Evolutionary conservation across 2,797 vertebrate species (phyloP), one percentile per base, ranked within the genome.

Genomic region (Limosa lapponica): DNA sequence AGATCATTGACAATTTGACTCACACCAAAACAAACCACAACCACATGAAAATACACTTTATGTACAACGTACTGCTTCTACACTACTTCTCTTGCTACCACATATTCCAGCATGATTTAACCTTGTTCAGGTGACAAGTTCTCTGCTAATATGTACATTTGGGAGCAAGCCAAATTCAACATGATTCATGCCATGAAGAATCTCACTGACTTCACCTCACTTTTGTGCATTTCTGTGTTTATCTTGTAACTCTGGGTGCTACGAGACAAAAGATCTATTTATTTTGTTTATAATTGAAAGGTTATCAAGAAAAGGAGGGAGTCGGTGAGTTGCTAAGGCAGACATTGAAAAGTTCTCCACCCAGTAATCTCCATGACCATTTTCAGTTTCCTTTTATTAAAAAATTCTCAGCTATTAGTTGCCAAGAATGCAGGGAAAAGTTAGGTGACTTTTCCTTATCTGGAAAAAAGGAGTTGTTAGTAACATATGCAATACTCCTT

Each of bases 201-300:
- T 78, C 81, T 90, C 82, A 61, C 62, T 90, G 81, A 89, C 74
- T 95, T 96, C 85, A 93, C 41, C 67, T 92, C 34, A 32, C 13
- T 89, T 61, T 7, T 73, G 23, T 49, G 43, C 75, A 93, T 39
- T 39, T 78, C 62, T 74, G 10, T 93, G 64, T 87, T 96, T 94
- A 23, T 32, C 49, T 77, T 90, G 37, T 44, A 85, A 25, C 58
- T 70, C 51, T 37, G 62, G 78, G 51, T 94, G 79, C 82, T 82
- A 77, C 0, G 6, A 96, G 48, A 96, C 92, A 94, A 95, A 93
- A 36, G 41, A 74, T 67, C n/a, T 83, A 71, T 91, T 96, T 87
- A 78, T 64, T 61, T 43, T 52, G 20, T 73, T 92, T 58, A 43
- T 57, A 85, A 61, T 49, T 46, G 41, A 77, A 12, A 51, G 10